Base-by-base conservation (phyloP, 2,888 invertebrate genomes). In the Cylindroiulus punctatus region DNA sequence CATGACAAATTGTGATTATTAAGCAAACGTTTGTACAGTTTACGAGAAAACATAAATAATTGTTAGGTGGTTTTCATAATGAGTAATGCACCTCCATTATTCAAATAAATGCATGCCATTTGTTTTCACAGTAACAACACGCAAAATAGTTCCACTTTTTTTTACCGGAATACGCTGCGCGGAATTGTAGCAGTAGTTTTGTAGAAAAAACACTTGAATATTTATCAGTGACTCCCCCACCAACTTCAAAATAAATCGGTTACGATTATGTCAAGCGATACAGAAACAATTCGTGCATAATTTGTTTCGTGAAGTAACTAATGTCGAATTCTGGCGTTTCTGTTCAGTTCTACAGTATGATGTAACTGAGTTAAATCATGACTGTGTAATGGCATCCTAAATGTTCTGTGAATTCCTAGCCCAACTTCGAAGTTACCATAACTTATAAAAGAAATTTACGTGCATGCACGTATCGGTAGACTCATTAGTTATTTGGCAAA, bases 401-500 rank as follows among this genome's bases (percentile, higher is more conserved):
- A n/a, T 19, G 52, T 52, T 52, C 52, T 3, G n/a, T 52, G 52
- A 17, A 52, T 52, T 52, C 52, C 5, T 36, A n/a, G n/a, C n/a
- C 14, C n/a, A 19, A 52, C 52, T 19, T n/a, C 2, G 3, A 52
- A 52, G 52, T 52, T 52, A n/a, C 52, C 52, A 52, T 52, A 52
- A 52, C 52, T 52, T 52, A 52, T 17, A 52, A 52, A 19, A n/a
- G 19, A 52, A 52, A 52, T 52, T n/a, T 52, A n/a, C 17, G 52
- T 2, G n/a, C 52, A 52, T 19, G n/a, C 52, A n/a, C 52, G 52
- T 52, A 52, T 52, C 1, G 3, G n/a, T 52, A 52, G 52, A n/a
- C n/a, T 52, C 52, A 52, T 52, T 52, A 52, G n/a, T 52, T 52
- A 52, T 52, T 52, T 52, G 52, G 52, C 52, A 19, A 52, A 52